Conservation (phyloP, 2,113 vertebrate species). For the Syngnathus scovelli region DNA sequence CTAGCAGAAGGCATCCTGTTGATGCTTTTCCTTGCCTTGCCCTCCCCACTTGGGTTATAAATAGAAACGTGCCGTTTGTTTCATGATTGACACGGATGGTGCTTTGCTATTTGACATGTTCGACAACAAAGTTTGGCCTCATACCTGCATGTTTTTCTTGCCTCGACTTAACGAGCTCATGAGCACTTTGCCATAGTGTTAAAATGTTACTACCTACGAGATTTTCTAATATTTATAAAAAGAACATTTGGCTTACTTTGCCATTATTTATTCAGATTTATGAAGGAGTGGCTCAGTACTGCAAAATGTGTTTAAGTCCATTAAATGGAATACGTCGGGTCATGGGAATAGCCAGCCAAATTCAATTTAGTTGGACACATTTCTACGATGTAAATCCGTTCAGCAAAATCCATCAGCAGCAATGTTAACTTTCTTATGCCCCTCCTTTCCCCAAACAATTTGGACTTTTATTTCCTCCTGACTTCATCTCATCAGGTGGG, state of each 20-base stretch:
- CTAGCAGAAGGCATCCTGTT: slow-evolving; percentile 1
- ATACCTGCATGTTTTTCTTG: background rate
- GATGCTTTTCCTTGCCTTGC: background rate
- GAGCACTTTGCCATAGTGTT: no score
- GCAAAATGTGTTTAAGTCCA: background rate
- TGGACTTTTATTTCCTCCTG: slow-evolving; percentile 51
- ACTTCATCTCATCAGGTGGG: slow-evolving; percentile 34
- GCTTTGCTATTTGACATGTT: background rate
- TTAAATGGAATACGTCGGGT: background rate
- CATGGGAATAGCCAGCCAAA: background rate
- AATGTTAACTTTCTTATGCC: slow-evolving; percentile 38
- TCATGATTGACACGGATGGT: background rate
- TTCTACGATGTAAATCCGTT: background rate
- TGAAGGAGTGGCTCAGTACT: background rate
- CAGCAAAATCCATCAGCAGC: slow-evolving; percentile 2
- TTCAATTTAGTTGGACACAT: background rate
- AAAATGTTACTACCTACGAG: background rate
- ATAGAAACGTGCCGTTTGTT: slow-evolving; percentile 1
- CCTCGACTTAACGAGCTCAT: background rate
- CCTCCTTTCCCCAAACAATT: slow-evolving; percentile 50
- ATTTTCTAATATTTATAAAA: no score
- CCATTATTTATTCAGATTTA: background rate
- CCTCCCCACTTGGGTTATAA: background rate
- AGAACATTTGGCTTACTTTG: no score
- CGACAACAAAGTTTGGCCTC: background rate